Evolutionary conservation across 1,140 invertebrate genomes (phyloP), one percentile per base, ranked within the genome.

Genomic region (Drosophila burlai): DNA sequence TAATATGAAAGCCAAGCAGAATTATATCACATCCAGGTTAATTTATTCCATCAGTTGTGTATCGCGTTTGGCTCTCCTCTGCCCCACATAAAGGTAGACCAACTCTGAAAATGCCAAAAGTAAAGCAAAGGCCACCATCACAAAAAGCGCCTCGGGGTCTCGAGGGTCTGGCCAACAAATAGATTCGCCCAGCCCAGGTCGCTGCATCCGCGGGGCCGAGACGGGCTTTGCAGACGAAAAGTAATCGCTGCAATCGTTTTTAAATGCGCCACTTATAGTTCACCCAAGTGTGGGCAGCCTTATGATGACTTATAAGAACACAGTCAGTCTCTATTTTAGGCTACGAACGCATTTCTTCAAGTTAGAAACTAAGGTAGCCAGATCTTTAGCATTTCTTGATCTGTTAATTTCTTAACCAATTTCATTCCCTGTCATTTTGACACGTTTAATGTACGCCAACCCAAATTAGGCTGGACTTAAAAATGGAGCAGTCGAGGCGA

Each of bases 71-170:
- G 10, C 5, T 58, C 21, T 11, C 21, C 21, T 11, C 21, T 58
- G 55, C 21, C 31, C 54, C 21, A 24, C 34, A 38, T 38, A 57
- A 57, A 38, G 18, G 13, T 29, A 9, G 21, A 29, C 10, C 34
- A 6, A 29, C 60, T 52, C 34, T 21, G 16, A 40, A 84, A 85
- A 86, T 85, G 77, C 45, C 79, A 82, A 79, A 67, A 86, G 79
- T 81, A 67, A 75, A 74, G 46, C 63, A 71, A 87, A 76, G 61
- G 72, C 64, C 76, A 75, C 83, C 21, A 47, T 29, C 26, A 40
- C 47, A 67, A 81, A 68, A 13, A 49, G 10, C 24, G 16, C 57
- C 47, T 38, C n/a, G n/a, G 34, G 26, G 16, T 42, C 29, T 9
- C 7, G 13, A 16, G 21, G 31, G 18, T 31, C 18, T 49, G 55